These are phyloP conservation scores for Leptobrachium ailaonicum DNA, from an alignment of 2,113 vertebrate species.

Conservation along the genomic window DNA sequence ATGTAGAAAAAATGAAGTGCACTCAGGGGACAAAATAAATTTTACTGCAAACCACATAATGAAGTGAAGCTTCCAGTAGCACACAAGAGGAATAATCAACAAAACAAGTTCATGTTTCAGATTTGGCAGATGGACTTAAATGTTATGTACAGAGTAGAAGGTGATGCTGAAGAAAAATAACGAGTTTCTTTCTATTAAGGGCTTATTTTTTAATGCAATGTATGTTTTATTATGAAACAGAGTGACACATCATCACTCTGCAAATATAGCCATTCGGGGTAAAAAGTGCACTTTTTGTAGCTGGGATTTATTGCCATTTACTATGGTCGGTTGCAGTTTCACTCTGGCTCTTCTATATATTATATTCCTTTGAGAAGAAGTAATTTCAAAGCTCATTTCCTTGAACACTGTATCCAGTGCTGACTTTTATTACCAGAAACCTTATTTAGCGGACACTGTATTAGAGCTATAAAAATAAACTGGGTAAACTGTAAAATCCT, in stretches of 20 bases:
- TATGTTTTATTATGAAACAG: background rate
- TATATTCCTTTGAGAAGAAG: too few relatives aligned
- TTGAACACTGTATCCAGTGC: too few relatives aligned
- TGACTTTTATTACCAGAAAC: too few relatives aligned
- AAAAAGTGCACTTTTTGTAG: too few relatives aligned
- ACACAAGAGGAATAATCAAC: slow-evolving; percentile 1
- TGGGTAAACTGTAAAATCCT: too few relatives aligned
- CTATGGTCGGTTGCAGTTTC: too few relatives aligned
- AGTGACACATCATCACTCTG: background rate
- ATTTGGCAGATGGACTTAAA: background rate
- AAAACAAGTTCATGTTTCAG: slow-evolving; percentile 2
- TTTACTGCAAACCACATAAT: background rate
- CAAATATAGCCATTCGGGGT: too few relatives aligned
- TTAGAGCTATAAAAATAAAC: too few relatives aligned
- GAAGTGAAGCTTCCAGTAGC: background rate
- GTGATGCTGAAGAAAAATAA: background rate
- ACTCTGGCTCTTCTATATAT: too few relatives aligned
- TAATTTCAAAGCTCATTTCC: too few relatives aligned
- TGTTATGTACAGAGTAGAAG: background rate
- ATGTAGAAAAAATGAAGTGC: background rate
- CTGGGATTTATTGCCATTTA: too few relatives aligned
- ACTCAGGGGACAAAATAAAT: background rate
- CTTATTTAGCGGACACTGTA: too few relatives aligned
- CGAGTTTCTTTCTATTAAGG: background rate
- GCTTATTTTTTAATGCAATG: background rate